phyloP scores from a whole-genome alignment of 1,140 invertebrate species.

The Mycetomoellerius zeteki region DNA sequence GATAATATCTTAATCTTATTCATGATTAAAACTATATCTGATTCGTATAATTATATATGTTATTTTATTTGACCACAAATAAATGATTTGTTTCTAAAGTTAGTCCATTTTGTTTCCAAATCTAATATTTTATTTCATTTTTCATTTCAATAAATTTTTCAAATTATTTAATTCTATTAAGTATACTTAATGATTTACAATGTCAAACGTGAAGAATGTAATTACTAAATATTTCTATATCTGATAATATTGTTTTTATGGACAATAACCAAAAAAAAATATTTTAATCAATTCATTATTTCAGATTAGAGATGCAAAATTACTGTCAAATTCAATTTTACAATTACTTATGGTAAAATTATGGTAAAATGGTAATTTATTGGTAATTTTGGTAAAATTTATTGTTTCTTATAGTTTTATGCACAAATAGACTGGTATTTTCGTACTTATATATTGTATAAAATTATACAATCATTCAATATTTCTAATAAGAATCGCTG shows the following conservation, averaged over 20 bases:
- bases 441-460: too few species aligned
- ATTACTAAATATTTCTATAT: neutral
- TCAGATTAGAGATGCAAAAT: too few species aligned
- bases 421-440: too few species aligned
- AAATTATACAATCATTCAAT: too few species aligned
- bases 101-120: neutral
- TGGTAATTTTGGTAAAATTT: too few species aligned
- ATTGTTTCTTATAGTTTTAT: too few species aligned
- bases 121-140: slow-evolving; percentile 2
- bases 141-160: neutral
- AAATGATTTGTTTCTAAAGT: slow-evolving; percentile 18
- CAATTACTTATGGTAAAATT: too few species aligned
- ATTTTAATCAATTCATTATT: neutral
- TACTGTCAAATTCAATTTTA: too few species aligned
- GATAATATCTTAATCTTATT: slow-evolving; percentile 11
- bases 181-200: neutral
- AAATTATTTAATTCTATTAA: neutral
- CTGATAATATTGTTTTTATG: neutral
- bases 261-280: neutral
- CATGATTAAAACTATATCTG: neutral
- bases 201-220: slow-evolving; percentile 2
- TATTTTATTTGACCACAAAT: neutral
- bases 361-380: too few species aligned
- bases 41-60: slow-evolving; percentile 4
- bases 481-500: too few species aligned